phyloP scores from a whole-genome alignment of 2,113 vertebrate species.

The Triplophysa rosa region DNA sequence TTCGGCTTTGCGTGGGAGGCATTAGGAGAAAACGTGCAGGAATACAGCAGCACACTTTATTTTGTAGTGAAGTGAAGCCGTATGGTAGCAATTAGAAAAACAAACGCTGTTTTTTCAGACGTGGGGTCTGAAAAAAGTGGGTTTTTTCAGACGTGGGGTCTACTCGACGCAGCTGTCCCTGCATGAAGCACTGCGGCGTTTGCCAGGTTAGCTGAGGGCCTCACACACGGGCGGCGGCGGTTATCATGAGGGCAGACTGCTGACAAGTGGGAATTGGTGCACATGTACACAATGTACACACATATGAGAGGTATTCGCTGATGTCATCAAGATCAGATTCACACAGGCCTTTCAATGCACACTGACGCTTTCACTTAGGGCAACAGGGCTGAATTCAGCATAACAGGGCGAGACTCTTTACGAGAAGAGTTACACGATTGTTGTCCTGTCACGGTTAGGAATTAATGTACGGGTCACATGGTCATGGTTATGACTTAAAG shows the following conservation, averaged over 20 bases:
- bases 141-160: neutral
- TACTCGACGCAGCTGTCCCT: no score
- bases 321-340: constrained; percentile 41
- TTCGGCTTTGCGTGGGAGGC: constrained; percentile 14
- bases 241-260: constrained; percentile 18
- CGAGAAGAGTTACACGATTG: neutral
- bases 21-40: constrained; percentile 27
- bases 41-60: constrained; percentile 34
- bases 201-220: neutral
- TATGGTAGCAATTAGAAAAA: constrained; percentile 51
- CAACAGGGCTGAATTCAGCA: neutral
- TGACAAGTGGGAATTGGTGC: constrained; percentile 18
- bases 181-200: neutral
- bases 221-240: neutral
- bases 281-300: constrained; percentile 18
- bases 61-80: constrained; percentile 23
- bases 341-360: constrained; percentile 28
- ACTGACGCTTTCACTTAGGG: constrained; percentile 40
- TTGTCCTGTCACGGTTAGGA: neutral
- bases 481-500: neutral
- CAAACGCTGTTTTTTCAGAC: constrained; percentile 4
- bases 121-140: no score
- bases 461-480: neutral
- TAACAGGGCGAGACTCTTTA: neutral
- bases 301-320: constrained; percentile 41